Conservation (phyloP, 2,888 invertebrate species). For the Zaprionus bogoriensis region DNA sequence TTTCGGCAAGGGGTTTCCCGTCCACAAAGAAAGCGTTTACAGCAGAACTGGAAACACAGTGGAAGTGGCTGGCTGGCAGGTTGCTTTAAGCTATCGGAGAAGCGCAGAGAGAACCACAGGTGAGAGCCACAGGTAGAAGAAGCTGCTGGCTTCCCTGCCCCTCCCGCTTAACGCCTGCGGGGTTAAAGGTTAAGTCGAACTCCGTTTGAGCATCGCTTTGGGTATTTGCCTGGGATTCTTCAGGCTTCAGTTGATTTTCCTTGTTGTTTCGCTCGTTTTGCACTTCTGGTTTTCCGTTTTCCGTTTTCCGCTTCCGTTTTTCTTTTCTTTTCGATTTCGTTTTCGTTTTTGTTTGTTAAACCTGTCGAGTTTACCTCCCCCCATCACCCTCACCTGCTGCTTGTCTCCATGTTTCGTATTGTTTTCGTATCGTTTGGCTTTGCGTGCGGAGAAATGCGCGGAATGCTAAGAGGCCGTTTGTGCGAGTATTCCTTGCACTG, state of each 20-base stretch:
- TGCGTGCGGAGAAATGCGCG: constrained; percentile 52
- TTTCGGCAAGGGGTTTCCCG: too few species aligned
- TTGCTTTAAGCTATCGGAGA: constrained; percentile 28
- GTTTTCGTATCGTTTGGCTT: constrained; percentile 24
- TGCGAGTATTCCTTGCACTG: constrained; percentile 24
- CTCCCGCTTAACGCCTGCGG: background rate
- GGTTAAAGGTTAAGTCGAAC: constrained; percentile 57
- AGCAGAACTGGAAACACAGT: too few species aligned
- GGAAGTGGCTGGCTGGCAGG: too few species aligned
- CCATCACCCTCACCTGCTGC: background rate
- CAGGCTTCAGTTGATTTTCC: background rate
- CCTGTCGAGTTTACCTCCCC: too few species aligned
- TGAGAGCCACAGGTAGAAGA: constrained; percentile 39
- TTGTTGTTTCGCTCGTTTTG: background rate
- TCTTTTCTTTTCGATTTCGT: background rate
- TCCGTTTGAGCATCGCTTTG: constrained; percentile 32
- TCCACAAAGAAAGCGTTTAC: too few species aligned
- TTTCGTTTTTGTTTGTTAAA: background rate
- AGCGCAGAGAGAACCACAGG: constrained; percentile 2
- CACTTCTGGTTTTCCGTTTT: background rate
- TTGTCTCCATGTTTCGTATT: background rate
- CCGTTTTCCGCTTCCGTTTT: background rate
- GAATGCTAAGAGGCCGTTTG: constrained; percentile 73
- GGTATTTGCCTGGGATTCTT: constrained; percentile 3
- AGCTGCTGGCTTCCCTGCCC: background rate